phyloP scores from a whole-genome alignment of 2,797 vertebrate genomes.

The Hydrocynus forskahlii region DNA sequence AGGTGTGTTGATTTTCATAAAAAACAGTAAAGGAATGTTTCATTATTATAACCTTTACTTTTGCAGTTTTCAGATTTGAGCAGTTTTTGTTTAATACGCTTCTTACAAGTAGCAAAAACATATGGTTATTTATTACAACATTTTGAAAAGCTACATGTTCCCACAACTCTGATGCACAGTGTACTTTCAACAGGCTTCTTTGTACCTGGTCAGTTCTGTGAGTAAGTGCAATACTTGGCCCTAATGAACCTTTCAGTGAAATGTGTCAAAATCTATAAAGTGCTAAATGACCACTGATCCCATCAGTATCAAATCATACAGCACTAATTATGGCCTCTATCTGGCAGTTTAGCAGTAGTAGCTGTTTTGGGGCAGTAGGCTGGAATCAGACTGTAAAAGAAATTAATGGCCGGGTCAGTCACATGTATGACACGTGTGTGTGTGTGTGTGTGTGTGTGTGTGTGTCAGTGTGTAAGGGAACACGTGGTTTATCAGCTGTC shows the following conservation, averaged over 20 bases:
- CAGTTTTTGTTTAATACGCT: not conserved
- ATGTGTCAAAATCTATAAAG: not conserved
- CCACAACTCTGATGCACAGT: no score
- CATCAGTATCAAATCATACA: not conserved
- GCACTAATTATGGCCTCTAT: not conserved
- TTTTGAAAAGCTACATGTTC: no score
- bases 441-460: constrained; percentile 2
- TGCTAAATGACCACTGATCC: not conserved
- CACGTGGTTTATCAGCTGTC: constrained; percentile 46
- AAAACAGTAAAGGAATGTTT: no score
- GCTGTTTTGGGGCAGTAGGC: not conserved
- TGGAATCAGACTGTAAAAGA: not conserved
- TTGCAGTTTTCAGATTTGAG: not conserved
- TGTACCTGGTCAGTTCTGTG: no score
- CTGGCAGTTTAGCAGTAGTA: not conserved
- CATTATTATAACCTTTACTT: not conserved
- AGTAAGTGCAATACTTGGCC: not conserved
- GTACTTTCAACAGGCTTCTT: no score
- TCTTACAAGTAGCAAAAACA: not conserved
- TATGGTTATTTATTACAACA: not conserved
- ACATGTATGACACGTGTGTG: not conserved
- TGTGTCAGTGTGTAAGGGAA: not conserved
- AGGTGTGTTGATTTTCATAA: no score
- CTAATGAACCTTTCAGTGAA: not conserved
- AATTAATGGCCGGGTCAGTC: not conserved